Evolutionary conservation across 2,888 invertebrate genomes (phyloP), one percentile per base, ranked within the genome.

Genomic region (Diabrotica balteata): DNA sequence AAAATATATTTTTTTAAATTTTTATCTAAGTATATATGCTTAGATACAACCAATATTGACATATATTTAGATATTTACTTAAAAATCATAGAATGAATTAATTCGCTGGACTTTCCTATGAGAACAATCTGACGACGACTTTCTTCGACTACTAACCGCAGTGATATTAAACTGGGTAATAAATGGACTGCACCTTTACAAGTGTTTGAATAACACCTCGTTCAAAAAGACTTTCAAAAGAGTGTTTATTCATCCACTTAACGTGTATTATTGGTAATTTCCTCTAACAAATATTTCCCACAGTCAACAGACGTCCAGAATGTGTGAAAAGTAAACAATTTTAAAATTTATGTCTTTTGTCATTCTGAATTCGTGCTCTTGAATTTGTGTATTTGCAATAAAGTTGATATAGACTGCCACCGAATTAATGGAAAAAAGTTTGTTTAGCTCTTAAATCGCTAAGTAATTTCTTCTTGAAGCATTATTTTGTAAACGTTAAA

Each of bases 151-250:
- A 10, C 32, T 11, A 8, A 9, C 46, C 17, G 10, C 57, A 46
- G 17, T 11, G 63, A 58, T 54, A 63, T 63, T 63, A 57, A 63
- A 58, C 11, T 68, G 67, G 67, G 70, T 69, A 68, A 75, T 76
- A 76, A 76, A 77, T 63, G 74, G 67, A 67, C 71, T 72, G 73
- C 73, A 68, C 75, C 73, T 75, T 75, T 75, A 72, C 75, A 71
- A 70, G 70, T 72, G 71, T 70, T 75, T 77, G 72, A 76, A 78
- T 78, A 79, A 75, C 79, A 79, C 78, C 79, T 79, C 73, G 77
- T 79, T 77, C 75, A 73, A 76, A 75, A 76, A n/a, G 51, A 50
- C 22, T 77, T 74, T 74, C 75, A 71, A 75, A 76, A 76, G 74
- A 74, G 74, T 77, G 76, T 78, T 76, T 69, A 46, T 52, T 54